These are phyloP conservation scores for Nothocercus nigrocapillus DNA, from an alignment of 2,113 vertebrate species.

Conservation along the genomic window DNA sequence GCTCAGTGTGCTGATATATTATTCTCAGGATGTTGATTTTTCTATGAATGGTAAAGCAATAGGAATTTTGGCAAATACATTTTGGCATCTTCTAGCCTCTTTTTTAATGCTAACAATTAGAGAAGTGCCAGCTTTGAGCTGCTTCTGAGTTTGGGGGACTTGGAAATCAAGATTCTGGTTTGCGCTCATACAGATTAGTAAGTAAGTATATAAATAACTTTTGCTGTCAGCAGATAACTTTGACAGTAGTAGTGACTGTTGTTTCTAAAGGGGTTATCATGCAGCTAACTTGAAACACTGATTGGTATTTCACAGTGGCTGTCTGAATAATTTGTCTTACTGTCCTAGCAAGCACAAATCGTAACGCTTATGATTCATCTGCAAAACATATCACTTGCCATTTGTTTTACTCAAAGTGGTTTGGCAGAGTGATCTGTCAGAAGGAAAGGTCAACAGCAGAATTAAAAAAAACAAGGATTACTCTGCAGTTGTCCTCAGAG, in stretches of 20 bases:
- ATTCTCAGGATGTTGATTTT: neutral
- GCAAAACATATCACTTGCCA: neutral
- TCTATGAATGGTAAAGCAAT: neutral
- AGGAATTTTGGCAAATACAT: neutral
- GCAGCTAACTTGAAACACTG: conserved; percentile 41
- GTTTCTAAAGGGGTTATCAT: conserved; percentile 30
- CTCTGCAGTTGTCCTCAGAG: conserved; percentile 3
- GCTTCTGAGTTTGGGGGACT: neutral
- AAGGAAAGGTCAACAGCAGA: conserved; percentile 49
- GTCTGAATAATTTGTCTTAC: conserved; percentile 44
- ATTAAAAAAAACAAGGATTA: conserved; percentile 30
- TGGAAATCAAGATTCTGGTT: neutral
- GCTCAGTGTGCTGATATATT: neutral
- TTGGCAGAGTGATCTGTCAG: conserved; percentile 1
- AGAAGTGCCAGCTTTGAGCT: neutral
- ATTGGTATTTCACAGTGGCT: conserved; percentile 44
- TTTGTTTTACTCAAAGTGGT: conserved; percentile 48
- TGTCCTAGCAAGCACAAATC: conserved; percentile 11
- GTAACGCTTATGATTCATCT: conserved; percentile 46
- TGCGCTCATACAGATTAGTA: neutral
- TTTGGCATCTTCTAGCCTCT: neutral
- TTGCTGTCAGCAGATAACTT: conserved; percentile 33
- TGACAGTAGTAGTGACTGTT: neutral
- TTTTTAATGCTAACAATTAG: neutral
- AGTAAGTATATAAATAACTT: conserved; percentile 45